Evolutionary conservation across 2,113 vertebrate species (phyloP).

Genomic region (Apus apus): DNA sequence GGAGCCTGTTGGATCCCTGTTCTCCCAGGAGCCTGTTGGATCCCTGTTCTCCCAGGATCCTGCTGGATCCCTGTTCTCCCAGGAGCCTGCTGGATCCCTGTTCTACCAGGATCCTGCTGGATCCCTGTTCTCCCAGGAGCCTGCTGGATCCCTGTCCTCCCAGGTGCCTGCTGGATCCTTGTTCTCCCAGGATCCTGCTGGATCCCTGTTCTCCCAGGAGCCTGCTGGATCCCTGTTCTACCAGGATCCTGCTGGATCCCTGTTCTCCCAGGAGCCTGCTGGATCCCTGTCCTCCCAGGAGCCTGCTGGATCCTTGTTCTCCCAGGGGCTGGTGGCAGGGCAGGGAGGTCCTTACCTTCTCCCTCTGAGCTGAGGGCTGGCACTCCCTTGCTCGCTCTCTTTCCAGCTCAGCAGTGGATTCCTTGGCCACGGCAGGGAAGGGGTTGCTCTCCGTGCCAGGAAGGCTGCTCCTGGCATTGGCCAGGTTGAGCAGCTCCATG

Average conservation of each 20-base stretch:
- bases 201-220: background rate
- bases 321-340: background rate
- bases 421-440: background rate
- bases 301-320: background rate
- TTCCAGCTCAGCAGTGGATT: slow-evolving; percentile 43
- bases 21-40: background rate
- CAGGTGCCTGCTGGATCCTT: too few relatives aligned
- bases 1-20: background rate
- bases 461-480: slow-evolving; percentile 63
- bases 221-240: background rate
- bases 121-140: background rate
- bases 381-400: slow-evolving; percentile 46
- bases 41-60: background rate
- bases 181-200: background rate
- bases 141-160: background rate
- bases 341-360: slow-evolving; percentile 64
- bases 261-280: background rate
- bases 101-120: background rate
- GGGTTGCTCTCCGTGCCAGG: background rate
- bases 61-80: background rate
- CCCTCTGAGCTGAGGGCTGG: slow-evolving; percentile 25
- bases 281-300: too few relatives aligned
- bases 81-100: background rate
- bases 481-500: slow-evolving; percentile 78
- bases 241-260: background rate